These are phyloP conservation scores for Noturus placidus DNA, from an alignment of 2,113 vertebrate genomes.

Conservation along the genomic window DNA sequence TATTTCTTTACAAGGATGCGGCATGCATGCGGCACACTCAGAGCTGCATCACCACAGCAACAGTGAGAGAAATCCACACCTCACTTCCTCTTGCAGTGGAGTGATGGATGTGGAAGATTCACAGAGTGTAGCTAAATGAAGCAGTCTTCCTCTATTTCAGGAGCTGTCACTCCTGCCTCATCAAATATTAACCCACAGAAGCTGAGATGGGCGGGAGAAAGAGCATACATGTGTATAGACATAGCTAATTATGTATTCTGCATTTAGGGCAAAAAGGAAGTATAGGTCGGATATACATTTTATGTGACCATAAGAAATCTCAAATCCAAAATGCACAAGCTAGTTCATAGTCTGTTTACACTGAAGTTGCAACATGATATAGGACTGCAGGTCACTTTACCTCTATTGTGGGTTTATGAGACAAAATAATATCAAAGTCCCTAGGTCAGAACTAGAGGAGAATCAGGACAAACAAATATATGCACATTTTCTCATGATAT, in stretches of 20 bases:
- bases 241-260: not conserved
- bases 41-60: slow-evolving; percentile 66
- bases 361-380: not conserved
- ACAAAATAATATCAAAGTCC: not conserved
- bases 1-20: slow-evolving; percentile 46
- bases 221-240: not conserved
- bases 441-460: not conserved
- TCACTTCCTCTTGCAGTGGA: not conserved
- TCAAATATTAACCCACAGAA: slow-evolving; percentile 21
- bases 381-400: not conserved
- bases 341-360: not conserved
- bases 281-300: not conserved
- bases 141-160: not conserved
- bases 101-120: slow-evolving; percentile 12
- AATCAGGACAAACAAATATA: not conserved
- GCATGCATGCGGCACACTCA: slow-evolving; percentile 69
- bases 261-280: not conserved
- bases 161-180: not conserved
- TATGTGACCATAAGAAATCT: not conserved
- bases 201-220: not conserved
- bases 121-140: not conserved
- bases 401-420: not conserved
- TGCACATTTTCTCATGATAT: not conserved
- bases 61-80: slow-evolving; percentile 28
- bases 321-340: not conserved